Evolutionary conservation across 1,140 invertebrate genomes (phyloP), one percentile per base, ranked within the genome.

Genomic region (Caenorhabditis brenneri): DNA sequence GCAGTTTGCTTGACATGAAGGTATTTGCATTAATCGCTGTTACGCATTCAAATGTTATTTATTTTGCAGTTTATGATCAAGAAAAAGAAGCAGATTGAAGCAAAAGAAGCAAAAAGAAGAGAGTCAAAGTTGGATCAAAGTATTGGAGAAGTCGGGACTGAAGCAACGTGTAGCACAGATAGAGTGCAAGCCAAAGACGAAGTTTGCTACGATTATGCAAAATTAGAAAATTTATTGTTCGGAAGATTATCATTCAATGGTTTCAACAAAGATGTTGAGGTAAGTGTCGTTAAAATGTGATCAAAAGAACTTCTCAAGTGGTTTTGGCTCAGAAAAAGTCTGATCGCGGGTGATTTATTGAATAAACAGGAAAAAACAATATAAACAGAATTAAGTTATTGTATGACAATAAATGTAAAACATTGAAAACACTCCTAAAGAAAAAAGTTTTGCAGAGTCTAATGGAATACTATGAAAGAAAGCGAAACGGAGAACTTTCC

Each of bases 21-120:
- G 65, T 74, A 42, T n/a, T n/a, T n/a, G n/a, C n/a, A n/a, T n/a
- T n/a, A n/a, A n/a, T n/a, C n/a, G n/a, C n/a, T n/a, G n/a, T n/a
- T n/a, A n/a, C n/a, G n/a, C n/a, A n/a, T n/a, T n/a, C n/a, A n/a
- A n/a, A n/a, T n/a, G n/a, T n/a, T n/a, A n/a, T n/a, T n/a, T n/a
- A n/a, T 74, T 46, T 74, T 74, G 5, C 65, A 74, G 65, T 74
- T 74, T 24, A 74, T 74, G 65, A 33, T 74, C 19, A 74, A 74
- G n/a, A 74, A 74, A 29, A 74, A 74, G 36, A 74, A 74, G 65
- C 65, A 74, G 15, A 22, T 74, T n/a, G 65, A 74, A 10, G 22
- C 65, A 36, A 74, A 74, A 24, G 65, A 7, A 42, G 65, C 65
- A 9, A 74, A 42, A n/a, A 42, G 24, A 19, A 42, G 15, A 74